Percentiles rank a stretch among this genome's conserved stretches.
These are phyloP conservation scores for Noturus placidus DNA, from an alignment of 2,113 vertebrate genomes.

Conservation along the genomic window DNA sequence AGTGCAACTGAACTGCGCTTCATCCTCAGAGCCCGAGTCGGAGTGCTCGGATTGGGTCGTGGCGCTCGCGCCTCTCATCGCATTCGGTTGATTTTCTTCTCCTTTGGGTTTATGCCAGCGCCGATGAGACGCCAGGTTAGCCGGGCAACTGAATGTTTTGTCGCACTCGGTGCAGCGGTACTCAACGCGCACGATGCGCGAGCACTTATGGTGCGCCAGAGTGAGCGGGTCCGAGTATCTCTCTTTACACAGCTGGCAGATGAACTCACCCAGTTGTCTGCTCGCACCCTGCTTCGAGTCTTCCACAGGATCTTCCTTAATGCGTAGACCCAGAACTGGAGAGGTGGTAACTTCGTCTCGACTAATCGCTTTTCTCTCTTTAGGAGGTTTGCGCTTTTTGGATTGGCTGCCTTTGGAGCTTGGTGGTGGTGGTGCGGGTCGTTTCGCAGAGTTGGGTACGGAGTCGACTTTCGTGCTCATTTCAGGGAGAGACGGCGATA, in stretches of 20 bases:
- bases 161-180: constrained; percentile 64
- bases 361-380: constrained; percentile 26
- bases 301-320: constrained; percentile 52
- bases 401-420: constrained; percentile 36
- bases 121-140: constrained; percentile 66
- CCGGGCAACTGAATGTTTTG: constrained; percentile 66
- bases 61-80: not conserved
- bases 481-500: constrained; percentile 50
- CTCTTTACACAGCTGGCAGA: constrained; percentile 66
- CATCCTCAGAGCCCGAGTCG: constrained; percentile 49
- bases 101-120: constrained; percentile 65
- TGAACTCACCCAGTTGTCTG: constrained; percentile 56
- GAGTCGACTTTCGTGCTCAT: constrained; percentile 54
- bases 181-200: constrained; percentile 62
- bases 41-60: constrained; percentile 7
- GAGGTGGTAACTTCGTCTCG: constrained; percentile 56
- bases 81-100: constrained; percentile 23
- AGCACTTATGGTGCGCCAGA: constrained; percentile 65
- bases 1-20: constrained; percentile 52
- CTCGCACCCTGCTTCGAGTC: constrained; percentile 20
- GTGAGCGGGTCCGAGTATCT: constrained; percentile 58
- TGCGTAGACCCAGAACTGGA: constrained; percentile 57
- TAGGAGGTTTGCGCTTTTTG: constrained; percentile 52
- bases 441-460: constrained; percentile 29
- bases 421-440: constrained; percentile 22